phyloP scores from a whole-genome alignment of 64 coral and sea anemone genomes.

The Cladopsammia gracilis region DNA sequence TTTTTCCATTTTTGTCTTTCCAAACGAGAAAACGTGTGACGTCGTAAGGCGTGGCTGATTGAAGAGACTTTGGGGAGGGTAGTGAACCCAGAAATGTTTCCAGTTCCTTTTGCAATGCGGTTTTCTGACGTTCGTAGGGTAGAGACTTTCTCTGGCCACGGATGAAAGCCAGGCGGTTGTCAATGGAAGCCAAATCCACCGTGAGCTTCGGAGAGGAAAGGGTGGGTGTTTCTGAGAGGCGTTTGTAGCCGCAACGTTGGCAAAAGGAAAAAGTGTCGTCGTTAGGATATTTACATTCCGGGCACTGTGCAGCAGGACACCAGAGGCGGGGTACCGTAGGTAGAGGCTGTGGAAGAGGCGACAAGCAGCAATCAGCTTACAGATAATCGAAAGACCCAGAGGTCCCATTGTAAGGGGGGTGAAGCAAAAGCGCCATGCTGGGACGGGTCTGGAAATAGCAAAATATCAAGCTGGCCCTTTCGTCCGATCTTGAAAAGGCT shows the following conservation, averaged over 20 bases:
- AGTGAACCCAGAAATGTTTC: constrained; percentile 33
- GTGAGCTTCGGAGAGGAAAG: neutral
- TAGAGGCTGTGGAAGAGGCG: constrained; percentile 25
- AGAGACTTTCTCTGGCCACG: neutral
- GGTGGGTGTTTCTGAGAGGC: neutral
- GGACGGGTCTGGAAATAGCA: no score
- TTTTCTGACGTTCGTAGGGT: constrained; percentile 56
- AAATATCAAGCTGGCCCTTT: no score
- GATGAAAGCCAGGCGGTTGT: neutral
- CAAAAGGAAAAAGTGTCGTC: constrained; percentile 30
- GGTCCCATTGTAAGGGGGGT: no score
- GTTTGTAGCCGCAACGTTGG: constrained; percentile 51
- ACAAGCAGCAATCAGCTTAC: neutral
- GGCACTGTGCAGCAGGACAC: constrained; percentile 2
- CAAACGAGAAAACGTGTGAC: constrained; percentile 38
- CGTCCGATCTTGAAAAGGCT: no score
- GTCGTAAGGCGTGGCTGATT: neutral
- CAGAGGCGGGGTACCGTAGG: constrained; percentile 32
- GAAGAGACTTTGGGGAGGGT: no score
- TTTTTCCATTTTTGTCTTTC: constrained; percentile 40
- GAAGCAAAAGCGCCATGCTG: no score
- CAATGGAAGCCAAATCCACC: neutral
- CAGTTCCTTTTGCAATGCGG: neutral
- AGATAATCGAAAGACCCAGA: constrained; percentile 30
- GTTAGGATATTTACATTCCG: constrained; percentile 9